Base-by-base conservation (phyloP, 1,140 invertebrate species). In the Orussus abietinus region DNA sequence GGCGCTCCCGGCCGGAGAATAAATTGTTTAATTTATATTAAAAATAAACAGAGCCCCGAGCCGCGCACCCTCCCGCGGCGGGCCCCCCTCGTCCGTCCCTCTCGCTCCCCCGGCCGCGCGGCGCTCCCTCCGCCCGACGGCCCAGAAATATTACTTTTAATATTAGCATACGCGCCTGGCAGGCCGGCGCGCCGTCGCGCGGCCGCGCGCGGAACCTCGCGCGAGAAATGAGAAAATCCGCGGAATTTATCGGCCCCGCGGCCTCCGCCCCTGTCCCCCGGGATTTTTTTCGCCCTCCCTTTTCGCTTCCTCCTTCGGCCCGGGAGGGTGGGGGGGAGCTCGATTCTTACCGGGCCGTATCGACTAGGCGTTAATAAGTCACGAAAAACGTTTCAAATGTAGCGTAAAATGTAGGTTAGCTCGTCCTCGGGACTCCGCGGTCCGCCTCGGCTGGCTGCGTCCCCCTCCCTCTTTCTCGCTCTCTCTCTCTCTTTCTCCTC, bases 331-430 rank as follows among this genome's bases (percentile, higher is more conserved):
- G 32, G 11, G 11, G 38, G 33, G 12, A 39, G 11, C 37, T 25
- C 19, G 19, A 25, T 28, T 19, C 26, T 28, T 19, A 39, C n/a
- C 12, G 19, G 11, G 37, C 19, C 37, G 37, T 28, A 39, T 39
- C 26, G 21, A 26, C 10, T n/a, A 21, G 29, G 25, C 20, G 4
- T 22, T 47, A 59, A 59, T 61, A 54, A 62, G 47, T 60, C 48
- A 57, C 34, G 49, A 53, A 56, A 62, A 57, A 59, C 54, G 50
- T 61, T 60, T 55, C 35, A 52, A 59, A 61, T 53, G 49, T 54
- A 55, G 47, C 52, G 55, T 63, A 64, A 64, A 67, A 67, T 65
- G 59, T 65, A 61, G 62, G 62, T 64, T 65, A 64, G 50, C 53
- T 47, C 53, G 22, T 38, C 34, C 45, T 30, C 40, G 45, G 47